Evolutionary conservation across 2,797 vertebrate genomes (phyloP).

Genomic region (Amazona ochrocephala): DNA sequence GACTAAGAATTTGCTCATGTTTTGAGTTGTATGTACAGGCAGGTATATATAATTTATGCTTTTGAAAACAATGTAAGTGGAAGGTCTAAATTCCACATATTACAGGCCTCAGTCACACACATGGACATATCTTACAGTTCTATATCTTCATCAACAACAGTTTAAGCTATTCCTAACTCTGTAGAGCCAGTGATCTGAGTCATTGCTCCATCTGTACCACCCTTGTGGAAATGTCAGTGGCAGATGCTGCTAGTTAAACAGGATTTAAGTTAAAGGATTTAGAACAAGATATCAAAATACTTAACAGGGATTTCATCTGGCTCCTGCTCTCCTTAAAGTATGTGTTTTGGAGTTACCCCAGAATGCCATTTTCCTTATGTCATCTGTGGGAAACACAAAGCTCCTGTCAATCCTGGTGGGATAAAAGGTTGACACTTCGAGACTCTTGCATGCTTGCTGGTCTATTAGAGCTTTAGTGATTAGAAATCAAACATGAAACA

Average conservation of each 20-base stretch:
- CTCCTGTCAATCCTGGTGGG: background rate
- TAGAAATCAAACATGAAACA: background rate
- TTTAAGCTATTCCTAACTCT: conserved; percentile 24
- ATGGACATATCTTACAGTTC: background rate
- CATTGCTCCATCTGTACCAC: conserved; percentile 63
- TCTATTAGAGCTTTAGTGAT: background rate
- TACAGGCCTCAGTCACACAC: background rate
- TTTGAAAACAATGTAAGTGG: background rate
- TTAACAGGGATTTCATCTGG: conserved; percentile 4
- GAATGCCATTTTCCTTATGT: background rate
- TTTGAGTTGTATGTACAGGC: background rate
- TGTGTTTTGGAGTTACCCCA: background rate
- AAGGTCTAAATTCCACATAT: background rate
- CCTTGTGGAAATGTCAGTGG: conserved; percentile 51
- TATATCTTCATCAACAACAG: background rate
- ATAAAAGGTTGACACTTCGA: background rate
- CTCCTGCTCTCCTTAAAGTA: background rate
- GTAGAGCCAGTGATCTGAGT: conserved; percentile 50
- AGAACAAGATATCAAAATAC: conserved; percentile 57
- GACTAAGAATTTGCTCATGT: background rate
- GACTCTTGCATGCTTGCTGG: background rate
- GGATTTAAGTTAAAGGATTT: conserved; percentile 48
- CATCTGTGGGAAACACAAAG: background rate
- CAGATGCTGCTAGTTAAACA: conserved; percentile 56
- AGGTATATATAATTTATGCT: background rate